A percentile compares a stretch with the other conserved stretches of the same genome.
phyloP scores from a whole-genome alignment of 2,797 vertebrate genomes.

The Buceros bicornis region DNA sequence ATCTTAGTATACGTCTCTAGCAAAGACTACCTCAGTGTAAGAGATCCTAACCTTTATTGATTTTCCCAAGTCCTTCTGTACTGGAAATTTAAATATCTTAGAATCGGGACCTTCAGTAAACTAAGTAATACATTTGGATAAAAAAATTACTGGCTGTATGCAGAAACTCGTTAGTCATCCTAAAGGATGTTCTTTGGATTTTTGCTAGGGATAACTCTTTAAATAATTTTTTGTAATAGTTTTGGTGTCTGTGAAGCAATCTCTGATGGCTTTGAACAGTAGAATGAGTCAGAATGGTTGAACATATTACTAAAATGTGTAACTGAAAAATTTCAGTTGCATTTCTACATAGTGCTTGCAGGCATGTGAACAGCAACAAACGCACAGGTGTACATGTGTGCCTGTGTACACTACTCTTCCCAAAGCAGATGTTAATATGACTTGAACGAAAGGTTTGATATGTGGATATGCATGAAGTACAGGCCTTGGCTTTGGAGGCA shows the following conservation, averaged over 20 bases:
- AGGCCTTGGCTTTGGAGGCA: background rate
- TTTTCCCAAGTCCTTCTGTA: background rate
- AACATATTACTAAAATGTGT: background rate
- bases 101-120: background rate
- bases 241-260: background rate
- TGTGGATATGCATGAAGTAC: rapidly evolving
- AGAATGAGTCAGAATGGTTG: background rate
- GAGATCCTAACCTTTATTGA: background rate
- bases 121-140: background rate
- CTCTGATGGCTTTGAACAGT: background rate
- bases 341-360: background rate
- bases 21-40: background rate
- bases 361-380: background rate
- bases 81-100: background rate
- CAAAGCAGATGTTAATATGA: background rate
- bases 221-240: background rate
- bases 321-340: background rate
- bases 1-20: background rate
- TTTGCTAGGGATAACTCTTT: background rate
- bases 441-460: background rate
- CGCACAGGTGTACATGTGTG: no score
- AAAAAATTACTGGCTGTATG: background rate
- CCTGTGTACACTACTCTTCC: background rate
- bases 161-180: background rate
- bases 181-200: background rate